Evolutionary conservation across 2,888 invertebrate genomes (phyloP).

Genomic region (Argyra leucocephala): DNA sequence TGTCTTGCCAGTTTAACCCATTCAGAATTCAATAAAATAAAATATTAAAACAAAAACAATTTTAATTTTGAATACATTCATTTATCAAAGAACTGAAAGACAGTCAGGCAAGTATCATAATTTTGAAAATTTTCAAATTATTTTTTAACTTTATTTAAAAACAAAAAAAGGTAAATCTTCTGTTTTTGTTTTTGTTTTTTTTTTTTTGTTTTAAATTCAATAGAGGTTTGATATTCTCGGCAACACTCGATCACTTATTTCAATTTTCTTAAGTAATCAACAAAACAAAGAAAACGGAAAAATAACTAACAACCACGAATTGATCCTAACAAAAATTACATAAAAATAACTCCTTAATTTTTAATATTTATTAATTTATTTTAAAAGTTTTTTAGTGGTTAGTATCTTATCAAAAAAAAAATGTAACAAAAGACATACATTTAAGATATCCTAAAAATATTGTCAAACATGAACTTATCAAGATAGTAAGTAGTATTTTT

Average conservation of each 20-base stretch:
- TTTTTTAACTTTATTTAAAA: too few relatives aligned
- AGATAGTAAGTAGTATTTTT: neutral
- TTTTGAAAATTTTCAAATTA: neutral
- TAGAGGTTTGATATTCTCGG: neutral
- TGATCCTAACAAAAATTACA: neutral
- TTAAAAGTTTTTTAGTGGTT: neutral
- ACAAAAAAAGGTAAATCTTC: too few relatives aligned
- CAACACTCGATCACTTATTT: neutral
- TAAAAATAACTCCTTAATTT: neutral
- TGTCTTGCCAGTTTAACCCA: too few relatives aligned
- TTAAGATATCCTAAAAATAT: neutral
- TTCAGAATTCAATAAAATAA: too few relatives aligned
- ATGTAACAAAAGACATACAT: neutral
- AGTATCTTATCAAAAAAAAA: neutral
- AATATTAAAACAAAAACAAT: too few relatives aligned
- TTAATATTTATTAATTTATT: neutral
- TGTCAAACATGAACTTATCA: conserved; percentile 1
- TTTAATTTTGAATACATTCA: neutral
- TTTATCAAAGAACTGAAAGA: neutral
- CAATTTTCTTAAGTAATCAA: neutral
- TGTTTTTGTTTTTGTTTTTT: too few relatives aligned
- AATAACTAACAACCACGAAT: too few relatives aligned
- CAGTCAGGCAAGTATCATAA: neutral
- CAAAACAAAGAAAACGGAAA: neutral
- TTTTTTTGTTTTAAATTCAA: too few relatives aligned